A percentile compares a stretch with the other conserved stretches of the same genome.
Evolutionary conservation across 2,888 invertebrate species (phyloP).

Genomic region (Noctua comes): DNA sequence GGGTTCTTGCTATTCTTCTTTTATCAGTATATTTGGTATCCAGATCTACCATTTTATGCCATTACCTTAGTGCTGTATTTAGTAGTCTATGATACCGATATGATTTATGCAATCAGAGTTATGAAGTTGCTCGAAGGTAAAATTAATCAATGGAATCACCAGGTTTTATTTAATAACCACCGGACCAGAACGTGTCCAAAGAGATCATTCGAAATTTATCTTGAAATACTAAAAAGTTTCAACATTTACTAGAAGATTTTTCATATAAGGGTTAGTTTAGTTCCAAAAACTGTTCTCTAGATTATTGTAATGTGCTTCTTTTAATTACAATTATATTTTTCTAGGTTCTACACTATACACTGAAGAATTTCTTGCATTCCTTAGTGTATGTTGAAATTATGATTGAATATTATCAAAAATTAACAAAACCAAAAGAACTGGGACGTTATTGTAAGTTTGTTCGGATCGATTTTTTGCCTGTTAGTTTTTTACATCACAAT

Average conservation of each 20-base stretch:
- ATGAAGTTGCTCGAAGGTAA: conserved; percentile 28
- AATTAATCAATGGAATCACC: conserved; percentile 14
- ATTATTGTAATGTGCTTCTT: neutral
- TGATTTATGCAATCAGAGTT: conserved; percentile 17
- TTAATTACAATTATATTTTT: neutral
- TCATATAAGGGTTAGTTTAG: conserved; percentile 10
- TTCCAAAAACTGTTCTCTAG: neutral
- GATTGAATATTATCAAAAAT: conserved; percentile 16
- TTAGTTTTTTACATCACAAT: neutral
- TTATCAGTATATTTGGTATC: neutral
- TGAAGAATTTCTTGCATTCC: conserved; percentile 17
- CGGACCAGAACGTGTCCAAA: neutral
- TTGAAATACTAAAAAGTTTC: conserved; percentile 22
- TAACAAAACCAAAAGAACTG: neutral
- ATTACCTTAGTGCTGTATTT: neutral
- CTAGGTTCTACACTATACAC: conserved; percentile 11
- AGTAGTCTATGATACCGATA: conserved; percentile 13
- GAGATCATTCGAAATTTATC: conserved; percentile 8
- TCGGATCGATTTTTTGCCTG: neutral
- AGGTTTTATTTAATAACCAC: neutral
- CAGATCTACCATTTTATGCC: neutral
- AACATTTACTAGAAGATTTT: conserved; percentile 9
- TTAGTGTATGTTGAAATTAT: conserved; percentile 22
- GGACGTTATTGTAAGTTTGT: neutral
- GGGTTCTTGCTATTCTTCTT: neutral